phyloP scores from a whole-genome alignment of 2,797 vertebrate genomes.

The Anas capensis region DNA sequence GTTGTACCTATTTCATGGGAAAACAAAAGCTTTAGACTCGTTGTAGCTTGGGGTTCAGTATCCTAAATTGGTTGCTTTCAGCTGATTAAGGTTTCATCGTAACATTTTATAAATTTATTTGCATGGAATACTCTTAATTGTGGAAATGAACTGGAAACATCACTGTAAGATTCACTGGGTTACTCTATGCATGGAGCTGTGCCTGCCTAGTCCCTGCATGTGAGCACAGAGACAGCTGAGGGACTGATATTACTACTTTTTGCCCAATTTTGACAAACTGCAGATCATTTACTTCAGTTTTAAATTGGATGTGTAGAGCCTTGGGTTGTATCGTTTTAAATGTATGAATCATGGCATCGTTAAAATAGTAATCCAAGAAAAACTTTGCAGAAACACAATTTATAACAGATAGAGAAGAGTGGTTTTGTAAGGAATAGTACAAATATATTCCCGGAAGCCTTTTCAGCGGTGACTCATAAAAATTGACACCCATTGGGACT shows the following conservation, averaged over 20 bases:
- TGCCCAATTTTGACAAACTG: not conserved
- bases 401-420: not conserved
- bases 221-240: not conserved
- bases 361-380: not conserved
- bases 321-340: not conserved
- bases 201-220: not conserved
- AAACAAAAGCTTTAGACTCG: not conserved
- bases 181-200: not conserved
- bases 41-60: not conserved
- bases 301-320: not conserved
- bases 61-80: not conserved
- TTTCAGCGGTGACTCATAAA: not conserved
- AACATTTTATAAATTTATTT: not conserved
- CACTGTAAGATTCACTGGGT: not conserved
- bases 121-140: not conserved
- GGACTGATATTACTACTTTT: not conserved
- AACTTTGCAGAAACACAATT: not conserved
- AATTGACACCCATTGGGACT: not conserved
- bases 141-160: not conserved
- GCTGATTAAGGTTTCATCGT: not conserved
- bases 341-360: not conserved
- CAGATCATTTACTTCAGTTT: not conserved
- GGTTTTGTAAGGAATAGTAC: not conserved
- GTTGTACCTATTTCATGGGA: rapidly evolving
- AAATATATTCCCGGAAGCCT: not conserved